Conservation (phyloP, 1,140 invertebrate species). For the Tribolium madens region DNA sequence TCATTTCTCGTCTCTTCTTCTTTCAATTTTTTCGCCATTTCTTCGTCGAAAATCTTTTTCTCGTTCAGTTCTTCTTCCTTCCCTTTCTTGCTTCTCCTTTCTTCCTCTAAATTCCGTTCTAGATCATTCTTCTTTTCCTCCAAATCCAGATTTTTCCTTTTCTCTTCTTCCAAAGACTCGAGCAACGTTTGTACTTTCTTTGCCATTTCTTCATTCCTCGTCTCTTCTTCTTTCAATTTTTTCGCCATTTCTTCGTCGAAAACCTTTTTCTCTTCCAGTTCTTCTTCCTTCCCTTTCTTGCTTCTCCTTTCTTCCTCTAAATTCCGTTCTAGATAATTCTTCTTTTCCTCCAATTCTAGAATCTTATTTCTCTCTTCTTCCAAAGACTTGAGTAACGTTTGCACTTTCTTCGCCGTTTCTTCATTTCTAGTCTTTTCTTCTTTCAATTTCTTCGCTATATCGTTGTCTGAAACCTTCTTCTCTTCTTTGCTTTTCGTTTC, state of each 20-base stretch:
- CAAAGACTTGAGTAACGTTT: neutral
- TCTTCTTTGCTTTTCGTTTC: conserved; percentile 46
- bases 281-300: neutral
- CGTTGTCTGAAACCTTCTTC: neutral
- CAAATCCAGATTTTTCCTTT: conserved; percentile 48
- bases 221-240: conserved; percentile 21
- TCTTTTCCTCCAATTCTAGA: conserved; percentile 46
- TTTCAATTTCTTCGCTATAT: neutral
- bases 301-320: conserved; percentile 51
- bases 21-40: conserved; percentile 63
- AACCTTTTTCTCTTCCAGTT: neutral
- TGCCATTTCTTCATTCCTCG: neutral
- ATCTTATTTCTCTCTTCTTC: conserved; percentile 54
- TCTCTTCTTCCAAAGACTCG: conserved; percentile 50
- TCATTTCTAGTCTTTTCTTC: conserved; percentile 35
- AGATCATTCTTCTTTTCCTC: conserved; percentile 46
- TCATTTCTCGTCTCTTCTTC: conserved; percentile 37
- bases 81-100: conserved; percentile 41
- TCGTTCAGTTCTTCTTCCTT: neutral
- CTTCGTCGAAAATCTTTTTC: conserved; percentile 16
- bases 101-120: conserved; percentile 48
- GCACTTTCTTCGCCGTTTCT: neutral
- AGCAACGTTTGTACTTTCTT: neutral
- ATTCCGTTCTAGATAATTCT: conserved; percentile 44
- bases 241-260: neutral